These are phyloP conservation scores for Anomalospiza imberbis DNA, from an alignment of 2,797 vertebrate species.

Conservation along the genomic window DNA sequence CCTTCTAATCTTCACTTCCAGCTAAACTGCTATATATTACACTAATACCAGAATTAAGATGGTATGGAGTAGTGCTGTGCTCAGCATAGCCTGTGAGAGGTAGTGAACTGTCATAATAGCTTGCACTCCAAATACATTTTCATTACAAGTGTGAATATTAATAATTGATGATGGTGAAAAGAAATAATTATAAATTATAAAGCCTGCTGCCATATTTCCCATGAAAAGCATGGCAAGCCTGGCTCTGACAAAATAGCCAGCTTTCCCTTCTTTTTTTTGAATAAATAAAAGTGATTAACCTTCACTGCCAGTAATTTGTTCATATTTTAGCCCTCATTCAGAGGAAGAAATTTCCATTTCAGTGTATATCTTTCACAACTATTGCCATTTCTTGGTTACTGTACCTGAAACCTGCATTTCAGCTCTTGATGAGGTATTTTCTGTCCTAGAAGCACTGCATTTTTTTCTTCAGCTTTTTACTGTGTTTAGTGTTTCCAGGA, in stretches of 20 bases:
- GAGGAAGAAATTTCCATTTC: neutral
- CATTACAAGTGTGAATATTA: conserved; percentile 53
- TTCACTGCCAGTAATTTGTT: conserved; percentile 37
- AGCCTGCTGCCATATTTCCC: conserved; percentile 20
- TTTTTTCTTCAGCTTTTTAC: neutral
- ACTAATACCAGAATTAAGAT: conserved; percentile 11
- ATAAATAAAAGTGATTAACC: conserved; percentile 6
- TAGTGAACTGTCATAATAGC: neutral
- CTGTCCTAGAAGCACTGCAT: neutral
- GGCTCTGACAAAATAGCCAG: neutral
- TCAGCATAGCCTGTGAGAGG: neutral
- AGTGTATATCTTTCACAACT: neutral
- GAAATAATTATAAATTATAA: conserved; percentile 33
- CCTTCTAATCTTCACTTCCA: conserved; percentile 29
- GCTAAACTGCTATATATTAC: neutral
- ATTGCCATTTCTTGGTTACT: conserved; percentile 14
- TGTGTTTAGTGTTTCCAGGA: neutral
- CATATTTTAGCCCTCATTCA: neutral
- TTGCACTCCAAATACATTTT: conserved; percentile 57
- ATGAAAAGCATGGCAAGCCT: neutral
- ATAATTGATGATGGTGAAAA: conserved; percentile 51
- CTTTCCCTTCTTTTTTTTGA: neutral
- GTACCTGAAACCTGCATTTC: neutral
- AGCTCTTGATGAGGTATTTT: neutral
- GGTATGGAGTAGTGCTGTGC: neutral